Base-by-base conservation (phyloP, 2,797 vertebrate genomes). In the Pipistrellus pygmaeus region DNA sequence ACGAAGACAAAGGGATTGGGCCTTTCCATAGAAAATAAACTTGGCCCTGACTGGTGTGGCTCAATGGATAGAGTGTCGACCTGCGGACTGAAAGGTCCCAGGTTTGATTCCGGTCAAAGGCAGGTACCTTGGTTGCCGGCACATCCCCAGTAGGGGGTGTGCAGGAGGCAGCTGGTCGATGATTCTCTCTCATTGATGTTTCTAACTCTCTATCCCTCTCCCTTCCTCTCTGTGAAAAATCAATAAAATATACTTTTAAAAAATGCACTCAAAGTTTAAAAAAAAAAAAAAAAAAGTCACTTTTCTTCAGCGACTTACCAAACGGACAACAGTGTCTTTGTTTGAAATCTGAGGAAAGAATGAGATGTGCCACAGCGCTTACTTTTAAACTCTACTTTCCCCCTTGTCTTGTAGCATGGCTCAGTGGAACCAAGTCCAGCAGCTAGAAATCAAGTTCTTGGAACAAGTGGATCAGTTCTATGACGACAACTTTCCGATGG, bases 401-500 rank as follows among this genome's bases (percentile, higher is more conserved):
- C 48, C 77, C 90, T 93, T 95, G 17, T 97, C 96, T 97, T 91
- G 60, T 96, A 99, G 98, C 92, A 99, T 99, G 99, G 99, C 99
- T 98, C 99, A 99, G 96, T 99, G 99, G 99, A 99, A 99, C 97
- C 99, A 99, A 97, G 99, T 99, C 93, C 99, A 99, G 97, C 99
- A 99, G 97, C 97, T 99, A 97, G 99, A 99, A 98, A 98, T 99
- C 94, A 99, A 99, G 97, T 99, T 99, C 97, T 98, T 99, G 98
- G 99, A 99, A 94, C 99, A 99, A 95, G 99, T 99, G 96, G 99
- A 99, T 97, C 99, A 99, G 85, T 99, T 99, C 96, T 99, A 99
- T 1, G 99, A 99, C 95, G 99, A 99, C 89, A 99, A 99, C 96
- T 99, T 99, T 96, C 99, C 99, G 48, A 99, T 99, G 99, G 99